These are phyloP conservation scores for Lamprotornis superbus DNA, from an alignment of 2,113 vertebrate species.

Conservation along the genomic window DNA sequence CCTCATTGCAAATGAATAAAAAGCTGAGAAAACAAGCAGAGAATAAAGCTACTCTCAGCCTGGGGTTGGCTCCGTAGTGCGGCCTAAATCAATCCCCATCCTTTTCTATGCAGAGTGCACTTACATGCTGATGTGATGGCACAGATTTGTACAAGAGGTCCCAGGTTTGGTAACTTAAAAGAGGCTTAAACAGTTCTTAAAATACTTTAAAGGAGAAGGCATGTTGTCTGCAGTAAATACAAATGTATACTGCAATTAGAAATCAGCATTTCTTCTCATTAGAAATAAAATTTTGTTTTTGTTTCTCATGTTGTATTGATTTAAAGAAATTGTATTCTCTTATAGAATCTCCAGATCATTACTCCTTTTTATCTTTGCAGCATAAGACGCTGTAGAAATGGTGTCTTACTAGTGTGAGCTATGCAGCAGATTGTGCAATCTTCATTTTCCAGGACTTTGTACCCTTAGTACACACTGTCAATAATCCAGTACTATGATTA, in stretches of 20 bases:
- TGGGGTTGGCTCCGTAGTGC: conserved; percentile 56
- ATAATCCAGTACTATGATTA: not conserved
- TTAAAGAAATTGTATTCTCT: not conserved
- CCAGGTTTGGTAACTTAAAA: conserved; percentile 70
- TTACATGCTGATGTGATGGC: conserved; percentile 73
- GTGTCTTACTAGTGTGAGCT: not conserved
- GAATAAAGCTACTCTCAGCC: conserved; percentile 72
- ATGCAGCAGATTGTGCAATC: not conserved
- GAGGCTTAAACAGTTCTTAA: conserved; percentile 57
- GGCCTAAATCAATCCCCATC: conserved; percentile 68
- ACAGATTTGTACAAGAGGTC: conserved; percentile 69
- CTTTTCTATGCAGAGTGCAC: conserved; percentile 74
- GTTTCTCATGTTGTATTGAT: not conserved
- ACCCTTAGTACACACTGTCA: not conserved
- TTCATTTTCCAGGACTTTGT: not conserved
- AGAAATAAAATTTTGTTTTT: not conserved
- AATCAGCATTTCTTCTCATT: not conserved
- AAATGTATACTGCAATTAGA: conserved; percentile 34
- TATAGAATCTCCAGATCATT: not conserved
- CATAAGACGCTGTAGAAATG: not conserved
- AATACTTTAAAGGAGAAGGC: conserved; percentile 46
- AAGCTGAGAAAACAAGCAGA: conserved; percentile 73
- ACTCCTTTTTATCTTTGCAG: not conserved
- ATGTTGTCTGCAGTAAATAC: conserved; percentile 15
- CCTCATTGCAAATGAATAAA: conserved; percentile 72